Conservation (phyloP, 2,113 vertebrate species). For the Fregetta grallaria region DNA sequence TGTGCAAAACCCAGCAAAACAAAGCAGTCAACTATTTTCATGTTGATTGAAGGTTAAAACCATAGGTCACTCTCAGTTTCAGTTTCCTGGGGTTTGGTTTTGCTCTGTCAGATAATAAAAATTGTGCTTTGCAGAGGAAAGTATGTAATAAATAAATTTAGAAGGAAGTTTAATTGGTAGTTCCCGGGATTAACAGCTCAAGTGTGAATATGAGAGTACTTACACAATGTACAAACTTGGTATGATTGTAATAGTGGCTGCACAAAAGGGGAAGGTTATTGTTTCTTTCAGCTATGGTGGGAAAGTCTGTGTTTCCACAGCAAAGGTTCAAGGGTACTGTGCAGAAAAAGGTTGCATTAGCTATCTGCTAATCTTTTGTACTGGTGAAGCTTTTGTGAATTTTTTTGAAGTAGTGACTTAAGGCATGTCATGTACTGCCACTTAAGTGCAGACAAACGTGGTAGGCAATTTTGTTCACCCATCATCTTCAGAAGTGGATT, state of each 20-base stretch:
- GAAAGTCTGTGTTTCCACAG: not conserved
- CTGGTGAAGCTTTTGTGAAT: not conserved
- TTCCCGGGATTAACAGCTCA: constrained; percentile 48
- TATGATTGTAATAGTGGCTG: not conserved
- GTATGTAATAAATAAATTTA: constrained; percentile 61
- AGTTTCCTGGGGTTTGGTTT: constrained; percentile 57
- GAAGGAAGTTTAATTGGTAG: constrained; percentile 52
- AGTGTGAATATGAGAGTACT: not conserved
- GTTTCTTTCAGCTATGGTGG: not conserved
- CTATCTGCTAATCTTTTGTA: not conserved
- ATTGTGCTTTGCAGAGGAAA: constrained; percentile 56
- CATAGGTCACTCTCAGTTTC: constrained; percentile 64
- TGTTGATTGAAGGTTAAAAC: constrained; percentile 55
- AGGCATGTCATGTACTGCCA: not conserved
- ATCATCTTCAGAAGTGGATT: not conserved
- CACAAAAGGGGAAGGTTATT: not conserved
- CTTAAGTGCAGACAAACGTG: not conserved
- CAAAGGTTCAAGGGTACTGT: not conserved
- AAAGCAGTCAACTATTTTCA: constrained; percentile 60
- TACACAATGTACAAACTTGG: not conserved
- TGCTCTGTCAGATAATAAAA: constrained; percentile 63
- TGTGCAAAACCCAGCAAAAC: constrained; percentile 64
- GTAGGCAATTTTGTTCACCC: not conserved
- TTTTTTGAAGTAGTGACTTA: not conserved
- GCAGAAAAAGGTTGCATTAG: not conserved